Evolutionary conservation across 2,888 invertebrate species (phyloP), one percentile per base, ranked within the genome.

Genomic region (Oligia fasciuncula): DNA sequence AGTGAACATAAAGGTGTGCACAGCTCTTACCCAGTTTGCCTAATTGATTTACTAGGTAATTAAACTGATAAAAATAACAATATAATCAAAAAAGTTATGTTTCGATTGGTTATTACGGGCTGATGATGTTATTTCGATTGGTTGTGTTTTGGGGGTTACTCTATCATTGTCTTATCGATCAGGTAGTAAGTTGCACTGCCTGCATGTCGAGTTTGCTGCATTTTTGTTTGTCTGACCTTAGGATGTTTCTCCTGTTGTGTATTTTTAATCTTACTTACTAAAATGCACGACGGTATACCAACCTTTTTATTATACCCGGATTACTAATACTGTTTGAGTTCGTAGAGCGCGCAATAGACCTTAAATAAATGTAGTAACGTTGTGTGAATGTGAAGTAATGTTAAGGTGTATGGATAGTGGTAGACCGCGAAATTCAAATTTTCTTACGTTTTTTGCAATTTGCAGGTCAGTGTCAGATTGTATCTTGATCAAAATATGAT

Each of bases 321-420:
- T 71, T 19, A 46, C 46, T 68, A 46, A n/a, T n/a, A 62, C 62
- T 65, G 70, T 23, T 71, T 40, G 63, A n/a, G 6, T 65, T n/a
- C 40, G 40, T 63, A 71, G 65, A 71, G n/a, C 11, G 65, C 63
- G n/a, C 63, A 71, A 71, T 17, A 71, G 17, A 62, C 40, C 62
- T 23, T 49, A 68, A 69, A 69, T 69, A 69, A 49, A 49, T 49
- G 19, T 19, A 51, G 35, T 68, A 29, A 49, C 29, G 17, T 19
- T 46, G n/a, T 35, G 14, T 51, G 23, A 66, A 40, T 35, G 35
- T 70, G 19, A 19, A 46, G 46, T 49, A 19, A 68, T 69, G 13
- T 35, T 49, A 19, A 29, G 29, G 29, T 29, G 29, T 29, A 29
- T 29, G 29, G 29, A 29, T 29, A 29, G 29, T 29, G 29, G 29